Evolutionary conservation across 1,140 invertebrate genomes (phyloP), one percentile per base, ranked within the genome.

Genomic region (Fopius arisanus): DNA sequence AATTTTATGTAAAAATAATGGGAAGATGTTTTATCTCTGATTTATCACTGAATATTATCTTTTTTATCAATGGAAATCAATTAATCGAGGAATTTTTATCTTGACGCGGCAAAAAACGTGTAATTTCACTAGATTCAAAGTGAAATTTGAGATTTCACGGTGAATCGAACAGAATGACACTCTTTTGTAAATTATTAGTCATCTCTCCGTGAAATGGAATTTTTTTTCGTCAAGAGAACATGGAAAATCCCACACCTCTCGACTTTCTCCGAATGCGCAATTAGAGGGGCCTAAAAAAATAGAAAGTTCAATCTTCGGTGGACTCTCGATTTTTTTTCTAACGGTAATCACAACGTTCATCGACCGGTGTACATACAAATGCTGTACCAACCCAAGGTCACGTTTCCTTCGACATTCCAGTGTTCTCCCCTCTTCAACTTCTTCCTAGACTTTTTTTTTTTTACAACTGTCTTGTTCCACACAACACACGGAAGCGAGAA

Each of bases 321-420:
- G 54, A 59, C 54, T 59, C 54, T 59, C 54, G 23, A 23, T 59
- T 59, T 59, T 59, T 54, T 59, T 26, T 10, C 54, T 59, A 59
- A 59, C 54, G 54, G 54, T 59, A 59, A 59, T 59, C 54, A 59
- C 23, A 7, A 19, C 54, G 54, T 59, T 59, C 54, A 59, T 59
- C 54, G 54, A 59, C 54, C 54, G 14, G 19, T 51, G 43, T 59
- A 59, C 54, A 21, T 48, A 48, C 43, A 59, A 23, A 4, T 5
- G 10, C 54, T 59, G 54, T 59, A 26, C 54, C 54, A 59, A 59
- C 54, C 54, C 54, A 59, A 59, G 54, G 54, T 59, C 54, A 59
- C 54, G 54, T 59, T 59, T 59, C 54, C 54, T 59, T 59, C 54
- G 54, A 12, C 54, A 59, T 59, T 59, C 54, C 54, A 59, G 54